Evolutionary conservation across 2,888 invertebrate species (phyloP), one percentile per base, ranked within the genome.

Genomic region (Caprella mutica): DNA sequence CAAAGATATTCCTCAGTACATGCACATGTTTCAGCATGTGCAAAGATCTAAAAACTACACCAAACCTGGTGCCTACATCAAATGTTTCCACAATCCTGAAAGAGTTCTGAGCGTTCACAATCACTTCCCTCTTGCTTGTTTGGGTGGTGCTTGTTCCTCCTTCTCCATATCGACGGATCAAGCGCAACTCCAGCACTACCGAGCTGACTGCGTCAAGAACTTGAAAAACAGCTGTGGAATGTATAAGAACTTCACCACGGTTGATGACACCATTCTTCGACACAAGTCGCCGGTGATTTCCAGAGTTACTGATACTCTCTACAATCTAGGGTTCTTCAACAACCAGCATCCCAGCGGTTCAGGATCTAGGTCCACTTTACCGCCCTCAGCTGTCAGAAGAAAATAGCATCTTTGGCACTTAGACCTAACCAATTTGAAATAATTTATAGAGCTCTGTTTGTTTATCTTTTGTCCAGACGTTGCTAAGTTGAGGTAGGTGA

Each of bases 71-170:
- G 87, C 87, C 74, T 91, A 90, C 75, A 85, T 91, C 66, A 92
- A 92, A 75, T 90, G 91, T 73, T 92, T 92, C 77, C 91, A 91
- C 74, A 86, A 90, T 75, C 87, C 91, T 30, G 86, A 86, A 69
- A 82, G 86, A 68, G 90, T 90, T 30, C 54, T 91, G 50, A 85
- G 88, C 33, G 77, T 92, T 65, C 92, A 92, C 77, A 92, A 92
- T 74, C 92, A 92, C 74, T 91, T 90, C 72, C 91, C 92, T 35
- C 75, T 92, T 67, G 86, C 87, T 59, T 92, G 91, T 70, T 75
- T 91, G 38, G 86, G 88, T 44, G 68, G 69, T 5, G 79, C 81
- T 6, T 91, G 90, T 74, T 86, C 86, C 53, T 86, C 87, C 44
- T 90, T 84, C 75, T 80, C 87, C 56, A 81, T 93, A 66, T 84